Evolutionary conservation across 2,888 invertebrate species (phyloP).

Genomic region (Ametastegia equiseti): DNA sequence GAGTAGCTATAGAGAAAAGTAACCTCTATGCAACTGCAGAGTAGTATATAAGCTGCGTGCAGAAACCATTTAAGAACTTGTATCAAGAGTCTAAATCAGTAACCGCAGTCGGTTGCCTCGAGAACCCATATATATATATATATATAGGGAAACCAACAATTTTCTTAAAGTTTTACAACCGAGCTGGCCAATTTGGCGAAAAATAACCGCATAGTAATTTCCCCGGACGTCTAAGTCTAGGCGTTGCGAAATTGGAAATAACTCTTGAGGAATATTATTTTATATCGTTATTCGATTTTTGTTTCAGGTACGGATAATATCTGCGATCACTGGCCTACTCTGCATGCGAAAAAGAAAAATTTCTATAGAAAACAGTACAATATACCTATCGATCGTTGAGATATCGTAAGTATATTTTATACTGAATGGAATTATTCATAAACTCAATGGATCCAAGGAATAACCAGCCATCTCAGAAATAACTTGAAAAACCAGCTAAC

Average conservation of each 20-base stretch:
- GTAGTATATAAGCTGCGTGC: slow-evolving; percentile 10
- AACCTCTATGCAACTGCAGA: no score
- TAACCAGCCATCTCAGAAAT: no score
- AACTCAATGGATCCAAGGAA: no score
- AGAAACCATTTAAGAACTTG: slow-evolving; percentile 18
- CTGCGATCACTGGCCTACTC: background rate
- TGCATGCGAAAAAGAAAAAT: slow-evolving; percentile 1
- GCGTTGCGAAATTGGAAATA: no score
- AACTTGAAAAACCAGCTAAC: no score
- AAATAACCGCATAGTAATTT: no score
- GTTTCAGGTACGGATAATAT: background rate
- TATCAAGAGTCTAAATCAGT: slow-evolving; percentile 18
- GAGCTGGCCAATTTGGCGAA: no score
- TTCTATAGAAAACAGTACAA: background rate
- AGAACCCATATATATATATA: no score
- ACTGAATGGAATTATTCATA: background rate
- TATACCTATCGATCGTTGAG: background rate
- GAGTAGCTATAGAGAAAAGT: background rate
- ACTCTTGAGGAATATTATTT: no score
- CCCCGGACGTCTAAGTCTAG: no score
- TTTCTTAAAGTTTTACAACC: slow-evolving; percentile 14
- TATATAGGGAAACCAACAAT: slow-evolving; percentile 13
- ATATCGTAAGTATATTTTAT: background rate
- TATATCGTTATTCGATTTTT: background rate
- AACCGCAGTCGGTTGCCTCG: background rate